Conservation (phyloP, 2,888 invertebrate species). For the Rosalia funebris region DNA sequence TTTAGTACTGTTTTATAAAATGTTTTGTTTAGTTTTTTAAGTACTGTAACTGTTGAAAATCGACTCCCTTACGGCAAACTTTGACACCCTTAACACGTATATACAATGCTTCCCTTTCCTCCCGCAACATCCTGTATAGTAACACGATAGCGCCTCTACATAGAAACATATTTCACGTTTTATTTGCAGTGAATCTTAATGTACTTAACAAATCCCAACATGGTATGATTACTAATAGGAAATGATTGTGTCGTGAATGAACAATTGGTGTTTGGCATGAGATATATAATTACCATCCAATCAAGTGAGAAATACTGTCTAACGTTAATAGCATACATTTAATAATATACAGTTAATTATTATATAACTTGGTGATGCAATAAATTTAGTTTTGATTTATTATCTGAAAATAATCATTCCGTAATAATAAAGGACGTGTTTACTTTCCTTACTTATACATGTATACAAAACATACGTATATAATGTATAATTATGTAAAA, state of each 20-base stretch:
- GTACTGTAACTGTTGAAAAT: too few species aligned
- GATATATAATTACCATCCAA: conserved; percentile 3
- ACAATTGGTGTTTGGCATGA: background rate
- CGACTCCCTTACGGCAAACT: too few species aligned
- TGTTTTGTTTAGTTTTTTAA: too few species aligned
- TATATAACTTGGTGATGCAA: background rate
- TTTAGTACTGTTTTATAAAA: too few species aligned
- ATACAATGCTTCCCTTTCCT: too few species aligned
- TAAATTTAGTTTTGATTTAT: background rate
- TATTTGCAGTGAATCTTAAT: background rate
- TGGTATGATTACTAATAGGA: conserved; percentile 7
- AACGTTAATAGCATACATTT: conserved; percentile 3
- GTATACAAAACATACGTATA: too few species aligned
- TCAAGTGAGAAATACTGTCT: conserved; percentile 1
- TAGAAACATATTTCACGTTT: too few species aligned
- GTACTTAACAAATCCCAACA: background rate
- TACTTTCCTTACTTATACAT: too few species aligned
- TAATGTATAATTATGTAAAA: too few species aligned
- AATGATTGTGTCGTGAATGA: background rate
- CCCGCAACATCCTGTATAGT: too few species aligned
- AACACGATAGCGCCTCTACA: too few species aligned
- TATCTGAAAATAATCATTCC: background rate
- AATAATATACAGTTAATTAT: conserved; percentile 1
- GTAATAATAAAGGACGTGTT: background rate
- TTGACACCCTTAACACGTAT: too few species aligned